Base-by-base conservation (phyloP, 2,888 invertebrate genomes). In the Acholoe squamosa region DNA sequence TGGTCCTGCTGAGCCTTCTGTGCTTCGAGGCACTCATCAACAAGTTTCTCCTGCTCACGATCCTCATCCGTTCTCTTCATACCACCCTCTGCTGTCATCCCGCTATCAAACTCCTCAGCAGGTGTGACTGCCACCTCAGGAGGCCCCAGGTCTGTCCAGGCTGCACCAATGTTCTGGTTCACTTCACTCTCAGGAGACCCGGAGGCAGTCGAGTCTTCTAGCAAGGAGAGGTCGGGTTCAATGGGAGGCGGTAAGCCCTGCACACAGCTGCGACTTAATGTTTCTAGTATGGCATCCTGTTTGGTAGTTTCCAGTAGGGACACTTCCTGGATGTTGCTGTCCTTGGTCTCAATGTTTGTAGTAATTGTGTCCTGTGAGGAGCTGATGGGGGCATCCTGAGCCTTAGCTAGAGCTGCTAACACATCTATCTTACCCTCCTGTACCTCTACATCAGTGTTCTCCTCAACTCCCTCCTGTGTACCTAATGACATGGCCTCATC, bases 231-330 rank as follows among this genome's bases (percentile, higher is more conserved):
- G n/a, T 86, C 86, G 10, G 86, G 86, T 31, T 86, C 86, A 0
- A 54, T 54, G 22, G 86, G 86, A 52, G 86, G 86, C 22, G 86
- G 86, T 7, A 86, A 28, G 12, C 86, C 86, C 33, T 86, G 86
- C 10, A 86, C 54, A 54, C 86, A 54, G 28, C 28, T 54, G 0
- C 86, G 52, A 34, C 80, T 80, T 34, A 80, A 34, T 34, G 34
- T 80, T n/a, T 80, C 80, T 34, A 33, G 34, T 0, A 80, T 33
- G 12, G 34, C n/a, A 34, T 80, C 80, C 43, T 80, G 34, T 43
- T 19, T 80, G 22, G 34, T 19, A 14, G 80, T 22, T 80, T 80
- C 80, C 16, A 14, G 19, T 33, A n/a, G 34, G 33, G 31, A 22
- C 7, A 76, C 76, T 31, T 1, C n/a, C 43, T 80, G 12, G 22